These are phyloP conservation scores for Notiomystis cincta DNA, from an alignment of 2,113 vertebrate genomes.

Conservation along the genomic window DNA sequence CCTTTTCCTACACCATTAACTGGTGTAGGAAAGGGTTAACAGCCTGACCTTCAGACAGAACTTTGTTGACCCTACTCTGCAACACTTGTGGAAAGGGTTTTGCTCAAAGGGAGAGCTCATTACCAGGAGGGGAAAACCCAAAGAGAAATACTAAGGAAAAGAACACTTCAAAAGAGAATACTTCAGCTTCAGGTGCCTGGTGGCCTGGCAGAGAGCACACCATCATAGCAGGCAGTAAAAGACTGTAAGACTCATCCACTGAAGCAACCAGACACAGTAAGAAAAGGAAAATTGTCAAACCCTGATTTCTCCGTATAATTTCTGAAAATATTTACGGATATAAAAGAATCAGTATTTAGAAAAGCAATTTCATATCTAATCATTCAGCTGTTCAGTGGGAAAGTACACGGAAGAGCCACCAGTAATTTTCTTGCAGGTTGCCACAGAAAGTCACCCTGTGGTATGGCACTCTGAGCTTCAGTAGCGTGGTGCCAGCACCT, in stretches of 20 bases:
- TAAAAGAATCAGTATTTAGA: not conserved
- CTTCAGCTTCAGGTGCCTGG: not conserved
- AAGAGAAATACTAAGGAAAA: not conserved
- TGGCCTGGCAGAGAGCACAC: not conserved
- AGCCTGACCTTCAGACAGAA: slow-evolving; percentile 11
- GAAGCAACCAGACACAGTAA: not conserved
- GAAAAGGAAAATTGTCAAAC: not conserved
- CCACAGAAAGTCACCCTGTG: not conserved
- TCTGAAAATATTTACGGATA: not conserved
- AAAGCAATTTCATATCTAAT: not conserved
- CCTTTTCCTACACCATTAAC: not conserved
- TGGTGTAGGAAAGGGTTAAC: slow-evolving; percentile 9
- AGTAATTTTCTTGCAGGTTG: not conserved
- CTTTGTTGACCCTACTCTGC: slow-evolving; percentile 20
- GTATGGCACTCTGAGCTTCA: not conserved
- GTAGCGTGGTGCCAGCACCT: not conserved
- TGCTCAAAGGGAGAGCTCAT: not conserved
- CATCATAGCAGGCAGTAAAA: not conserved
- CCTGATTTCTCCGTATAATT: not conserved
- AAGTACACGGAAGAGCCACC: not conserved
- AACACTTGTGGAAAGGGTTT: slow-evolving; percentile 15
- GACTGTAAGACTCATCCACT: not conserved
- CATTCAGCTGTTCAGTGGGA: not conserved
- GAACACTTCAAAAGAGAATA: not conserved
- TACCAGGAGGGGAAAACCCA: not conserved